A percentile compares a stretch with the other conserved stretches of the same genome.
phyloP scores from a whole-genome alignment of 2,797 vertebrate species.

The Melanotaenia parkinsoni region DNA sequence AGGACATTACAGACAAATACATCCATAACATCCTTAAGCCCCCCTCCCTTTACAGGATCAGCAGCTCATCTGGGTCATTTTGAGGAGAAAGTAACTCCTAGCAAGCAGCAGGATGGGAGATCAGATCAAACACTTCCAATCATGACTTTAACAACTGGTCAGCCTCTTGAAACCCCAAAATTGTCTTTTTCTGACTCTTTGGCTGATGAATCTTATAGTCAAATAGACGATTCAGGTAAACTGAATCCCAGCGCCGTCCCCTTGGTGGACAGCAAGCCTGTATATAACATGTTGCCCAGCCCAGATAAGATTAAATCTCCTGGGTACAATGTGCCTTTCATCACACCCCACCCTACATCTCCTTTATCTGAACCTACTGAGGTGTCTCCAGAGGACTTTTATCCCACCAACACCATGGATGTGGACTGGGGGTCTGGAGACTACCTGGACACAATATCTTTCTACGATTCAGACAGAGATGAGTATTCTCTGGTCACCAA shows the following conservation, averaged over 20 bases:
- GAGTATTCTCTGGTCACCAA: constrained; percentile 79
- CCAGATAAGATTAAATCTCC: constrained; percentile 60
- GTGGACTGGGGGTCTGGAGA: constrained; percentile 89
- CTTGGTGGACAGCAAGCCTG: constrained; percentile 50
- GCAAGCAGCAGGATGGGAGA: constrained; percentile 33
- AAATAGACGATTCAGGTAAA: constrained; percentile 41
- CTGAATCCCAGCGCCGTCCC: constrained; percentile 58
- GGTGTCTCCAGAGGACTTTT: constrained; percentile 76
- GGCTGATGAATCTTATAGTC: constrained; percentile 36
- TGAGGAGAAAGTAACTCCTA: constrained; percentile 38
- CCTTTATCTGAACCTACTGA: constrained; percentile 77
- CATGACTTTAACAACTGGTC: constrained; percentile 34
- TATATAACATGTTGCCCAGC: constrained; percentile 28
- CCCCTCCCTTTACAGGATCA: constrained; percentile 26
- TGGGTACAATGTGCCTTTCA: constrained; percentile 77
- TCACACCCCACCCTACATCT: constrained; percentile 72
- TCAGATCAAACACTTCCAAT: constrained; percentile 34
- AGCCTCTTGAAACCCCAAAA: constrained; percentile 39
- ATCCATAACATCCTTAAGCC: constrained; percentile 33
- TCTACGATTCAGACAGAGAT: constrained; percentile 75
- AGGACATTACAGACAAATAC: constrained; percentile 45
- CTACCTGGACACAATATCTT: constrained; percentile 87
- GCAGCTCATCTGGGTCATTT: constrained; percentile 35
- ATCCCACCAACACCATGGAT: constrained; percentile 81
- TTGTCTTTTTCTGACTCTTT: constrained; percentile 28